phyloP scores from a whole-genome alignment of 1,140 invertebrate species.

The Papilio dardanus region DNA sequence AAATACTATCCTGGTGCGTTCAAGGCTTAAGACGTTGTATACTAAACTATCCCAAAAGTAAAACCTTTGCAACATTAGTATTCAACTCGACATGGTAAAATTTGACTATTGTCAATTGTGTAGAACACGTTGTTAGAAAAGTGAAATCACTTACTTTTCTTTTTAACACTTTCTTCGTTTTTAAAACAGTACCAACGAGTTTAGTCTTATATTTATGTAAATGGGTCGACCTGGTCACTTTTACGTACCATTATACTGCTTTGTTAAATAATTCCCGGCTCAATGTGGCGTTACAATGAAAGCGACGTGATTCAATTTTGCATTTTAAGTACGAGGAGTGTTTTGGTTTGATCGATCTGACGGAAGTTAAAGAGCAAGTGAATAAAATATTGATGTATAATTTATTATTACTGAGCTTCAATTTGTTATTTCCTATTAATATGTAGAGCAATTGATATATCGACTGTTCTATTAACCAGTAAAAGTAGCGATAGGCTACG shows the following conservation, averaged over 20 bases:
- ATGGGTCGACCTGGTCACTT: conserved; percentile 9
- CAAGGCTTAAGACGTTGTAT: not conserved
- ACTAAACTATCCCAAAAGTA: too few relatives aligned
- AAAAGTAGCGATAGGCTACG: not conserved
- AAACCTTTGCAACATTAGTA: not conserved
- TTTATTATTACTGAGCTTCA: not conserved
- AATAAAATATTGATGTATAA: not conserved
- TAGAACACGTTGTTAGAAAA: conserved; percentile 14
- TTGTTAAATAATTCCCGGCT: not conserved
- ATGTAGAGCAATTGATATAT: not conserved
- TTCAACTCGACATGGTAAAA: not conserved
- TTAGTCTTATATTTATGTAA: conserved; percentile 15
- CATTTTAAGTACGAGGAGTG: not conserved
- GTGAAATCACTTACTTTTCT: not conserved
- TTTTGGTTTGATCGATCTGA: not conserved
- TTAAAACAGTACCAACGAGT: not conserved
- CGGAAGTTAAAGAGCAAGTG: not conserved
- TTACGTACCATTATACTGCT: conserved; percentile 2
- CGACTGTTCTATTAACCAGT: not conserved
- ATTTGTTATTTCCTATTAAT: not conserved
- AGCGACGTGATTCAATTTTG: not conserved
- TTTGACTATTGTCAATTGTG: conserved; percentile 2
- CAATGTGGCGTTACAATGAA: not conserved
- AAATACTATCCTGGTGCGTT: too few relatives aligned
- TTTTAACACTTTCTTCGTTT: not conserved